Base-by-base conservation (phyloP, 1,140 invertebrate genomes). In the Latrodectus geometricus region DNA sequence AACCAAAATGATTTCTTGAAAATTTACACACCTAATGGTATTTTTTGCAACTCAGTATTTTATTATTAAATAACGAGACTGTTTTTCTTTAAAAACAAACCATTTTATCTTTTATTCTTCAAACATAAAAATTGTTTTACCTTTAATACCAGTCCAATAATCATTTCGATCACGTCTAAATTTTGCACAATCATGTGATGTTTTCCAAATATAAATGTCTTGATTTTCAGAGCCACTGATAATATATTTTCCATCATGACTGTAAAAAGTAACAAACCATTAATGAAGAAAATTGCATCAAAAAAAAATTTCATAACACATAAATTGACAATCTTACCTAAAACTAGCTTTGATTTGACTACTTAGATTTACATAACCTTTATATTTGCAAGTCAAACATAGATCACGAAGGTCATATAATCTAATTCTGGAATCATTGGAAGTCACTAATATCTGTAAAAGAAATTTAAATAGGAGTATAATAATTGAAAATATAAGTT, bases 261-360 rank as follows among this genome's bases (percentile, higher is more conserved):
- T 97, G 88, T 88, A 88, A 89, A 73, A 85, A n/a, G 85, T 49
- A 76, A 52, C 14, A 56, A 12, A 52, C 14, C 12, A 15, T 56
- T 76, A 48, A n/a, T n/a, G n/a, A n/a, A n/a, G n/a, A n/a, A n/a
- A n/a, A n/a, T n/a, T n/a, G n/a, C n/a, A n/a, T n/a, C n/a, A n/a
- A n/a, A n/a, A n/a, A n/a, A n/a, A n/a, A n/a, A n/a, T n/a, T n/a
- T n/a, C n/a, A n/a, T n/a, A n/a, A 35, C 35, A 3, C 35, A 35
- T 35, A 5, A 35, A 35, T 5, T 35, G 35, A 35, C 35, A 5
- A 35, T 35, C 88, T 89, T 89, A 93, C 92, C 92, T 93, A 89
- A 99, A 98, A 75, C 96, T 97, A 0, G 97, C 98, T 90, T 98
- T 97, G 65, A 99, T 99, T 91, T 99, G 98, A 92, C 97, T 99